These are phyloP conservation scores for Amphipoea lucens DNA, from an alignment of 2,888 invertebrate genomes.

Conservation along the genomic window DNA sequence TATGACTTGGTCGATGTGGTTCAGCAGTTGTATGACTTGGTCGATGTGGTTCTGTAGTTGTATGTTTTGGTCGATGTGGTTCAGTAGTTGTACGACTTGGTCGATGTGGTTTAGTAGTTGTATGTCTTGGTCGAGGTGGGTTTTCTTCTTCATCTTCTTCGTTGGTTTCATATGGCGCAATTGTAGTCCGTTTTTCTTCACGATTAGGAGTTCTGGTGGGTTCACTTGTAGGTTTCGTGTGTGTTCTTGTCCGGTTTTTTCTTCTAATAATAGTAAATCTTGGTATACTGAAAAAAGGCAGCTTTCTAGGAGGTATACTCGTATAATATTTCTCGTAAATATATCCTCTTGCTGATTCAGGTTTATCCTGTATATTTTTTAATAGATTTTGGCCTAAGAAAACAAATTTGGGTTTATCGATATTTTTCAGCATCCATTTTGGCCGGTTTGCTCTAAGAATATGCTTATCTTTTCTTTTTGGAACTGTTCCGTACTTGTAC, in stretches of 20 bases:
- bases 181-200: background rate
- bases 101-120: no score
- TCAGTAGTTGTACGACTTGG: no score
- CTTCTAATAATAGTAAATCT: background rate
- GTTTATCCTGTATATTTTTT: background rate
- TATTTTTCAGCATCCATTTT: background rate
- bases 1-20: background rate
- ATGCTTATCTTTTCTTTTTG: background rate
- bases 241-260: background rate
- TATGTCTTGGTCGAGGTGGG: background rate
- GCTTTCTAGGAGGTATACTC: background rate
- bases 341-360: no score
- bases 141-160: background rate
- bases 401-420: background rate
- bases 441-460: background rate
- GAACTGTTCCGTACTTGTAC: slow-evolving; percentile 1
- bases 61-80: no score
- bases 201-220: background rate
- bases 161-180: background rate
- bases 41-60: no score
- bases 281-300: rapidly evolving
- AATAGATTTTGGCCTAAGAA: background rate
- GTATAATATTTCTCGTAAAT: no score
- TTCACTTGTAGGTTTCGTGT: background rate
- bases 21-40: background rate